A percentile compares a stretch with the other conserved stretches of the same genome.
Conservation (phyloP, 2,113 vertebrate genomes). For the Ochotona curzoniae region DNA sequence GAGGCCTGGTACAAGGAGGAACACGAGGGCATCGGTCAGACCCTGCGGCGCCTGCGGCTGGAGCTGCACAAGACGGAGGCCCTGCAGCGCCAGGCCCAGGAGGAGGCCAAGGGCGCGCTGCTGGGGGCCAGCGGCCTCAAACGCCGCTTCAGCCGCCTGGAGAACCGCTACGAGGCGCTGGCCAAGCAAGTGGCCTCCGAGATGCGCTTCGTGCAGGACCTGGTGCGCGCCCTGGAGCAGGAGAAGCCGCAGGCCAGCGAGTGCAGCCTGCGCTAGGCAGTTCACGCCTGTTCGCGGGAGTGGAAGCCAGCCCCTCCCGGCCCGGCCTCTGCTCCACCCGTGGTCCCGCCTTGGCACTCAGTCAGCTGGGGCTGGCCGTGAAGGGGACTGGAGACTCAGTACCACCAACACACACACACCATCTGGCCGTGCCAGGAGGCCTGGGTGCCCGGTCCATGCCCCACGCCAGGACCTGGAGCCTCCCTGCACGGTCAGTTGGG, state of each 20-base stretch:
- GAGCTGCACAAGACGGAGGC: slow-evolving; percentile 93
- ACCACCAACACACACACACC: too few species aligned
- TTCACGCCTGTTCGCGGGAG: too few species aligned
- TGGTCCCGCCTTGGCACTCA: too few species aligned
- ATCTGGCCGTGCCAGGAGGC: too few species aligned
- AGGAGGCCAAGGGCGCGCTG: slow-evolving; percentile 90
- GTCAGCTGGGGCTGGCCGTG: too few species aligned
- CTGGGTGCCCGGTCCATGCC: too few species aligned
- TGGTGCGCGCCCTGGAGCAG: slow-evolving; percentile 91
- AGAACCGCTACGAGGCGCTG: slow-evolving; percentile 94
- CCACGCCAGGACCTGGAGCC: too few species aligned
- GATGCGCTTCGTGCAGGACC: slow-evolving; percentile 96
- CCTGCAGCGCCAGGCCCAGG: slow-evolving; percentile 93
- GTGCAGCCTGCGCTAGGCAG: slow-evolving; percentile 87
- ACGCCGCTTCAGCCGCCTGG: slow-evolving; percentile 93
- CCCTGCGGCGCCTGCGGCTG: slow-evolving; percentile 92
- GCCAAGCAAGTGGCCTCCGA: slow-evolving; percentile 95
- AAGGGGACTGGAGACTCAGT: too few species aligned
- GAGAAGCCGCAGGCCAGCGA: slow-evolving; percentile 87
- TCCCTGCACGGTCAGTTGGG: too few species aligned
- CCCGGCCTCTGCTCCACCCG: not conserved
- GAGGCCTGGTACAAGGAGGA: slow-evolving; percentile 98
- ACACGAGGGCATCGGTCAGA: slow-evolving; percentile 92
- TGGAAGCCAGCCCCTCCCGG: too few species aligned
- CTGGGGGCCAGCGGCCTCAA: slow-evolving; percentile 92